phyloP scores from a whole-genome alignment of 2,113 vertebrate species.

The Upupa epops region DNA sequence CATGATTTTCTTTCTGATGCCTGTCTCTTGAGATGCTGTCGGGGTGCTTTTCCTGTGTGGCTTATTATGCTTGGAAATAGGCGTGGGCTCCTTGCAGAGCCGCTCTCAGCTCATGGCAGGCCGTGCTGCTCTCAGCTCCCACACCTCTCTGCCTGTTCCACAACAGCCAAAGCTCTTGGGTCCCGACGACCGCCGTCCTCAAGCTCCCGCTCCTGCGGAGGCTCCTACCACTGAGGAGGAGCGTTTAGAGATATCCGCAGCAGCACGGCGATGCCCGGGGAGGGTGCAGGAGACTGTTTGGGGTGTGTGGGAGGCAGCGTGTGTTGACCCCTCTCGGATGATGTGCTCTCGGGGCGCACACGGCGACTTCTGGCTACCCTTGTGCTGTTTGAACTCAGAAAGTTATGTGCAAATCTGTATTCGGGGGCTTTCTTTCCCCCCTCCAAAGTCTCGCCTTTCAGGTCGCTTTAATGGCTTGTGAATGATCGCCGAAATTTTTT shows the following conservation, averaged over 20 bases:
- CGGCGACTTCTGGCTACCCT: neutral
- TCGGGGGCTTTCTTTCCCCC: neutral
- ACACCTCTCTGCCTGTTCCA: conserved; percentile 65
- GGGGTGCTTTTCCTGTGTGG: conserved; percentile 84
- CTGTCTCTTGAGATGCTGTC: conserved; percentile 75
- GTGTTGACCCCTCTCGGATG: neutral
- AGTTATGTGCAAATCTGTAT: conserved; percentile 12
- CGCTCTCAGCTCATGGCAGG: conserved; percentile 80
- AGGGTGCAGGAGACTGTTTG: neutral
- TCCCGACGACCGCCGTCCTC: neutral
- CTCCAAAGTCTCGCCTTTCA: conserved; percentile 11
- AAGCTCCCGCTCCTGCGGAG: neutral
- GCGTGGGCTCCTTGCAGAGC: conserved; percentile 82
- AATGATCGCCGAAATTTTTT: conserved; percentile 70
- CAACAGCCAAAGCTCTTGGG: conserved; percentile 37
- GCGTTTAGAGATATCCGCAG: neutral
- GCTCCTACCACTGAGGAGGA: neutral
- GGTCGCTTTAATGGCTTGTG: conserved; percentile 66
- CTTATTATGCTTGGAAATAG: conserved; percentile 84
- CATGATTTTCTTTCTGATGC: conserved; percentile 55
- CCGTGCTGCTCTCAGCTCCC: conserved; percentile 42
- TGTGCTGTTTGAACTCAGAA: neutral
- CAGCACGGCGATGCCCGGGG: neutral
- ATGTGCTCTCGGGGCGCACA: neutral
- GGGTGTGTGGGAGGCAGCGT: no score